These are phyloP conservation scores for Eristalis intricaria DNA, from an alignment of 2,888 invertebrate genomes.

Conservation along the genomic window DNA sequence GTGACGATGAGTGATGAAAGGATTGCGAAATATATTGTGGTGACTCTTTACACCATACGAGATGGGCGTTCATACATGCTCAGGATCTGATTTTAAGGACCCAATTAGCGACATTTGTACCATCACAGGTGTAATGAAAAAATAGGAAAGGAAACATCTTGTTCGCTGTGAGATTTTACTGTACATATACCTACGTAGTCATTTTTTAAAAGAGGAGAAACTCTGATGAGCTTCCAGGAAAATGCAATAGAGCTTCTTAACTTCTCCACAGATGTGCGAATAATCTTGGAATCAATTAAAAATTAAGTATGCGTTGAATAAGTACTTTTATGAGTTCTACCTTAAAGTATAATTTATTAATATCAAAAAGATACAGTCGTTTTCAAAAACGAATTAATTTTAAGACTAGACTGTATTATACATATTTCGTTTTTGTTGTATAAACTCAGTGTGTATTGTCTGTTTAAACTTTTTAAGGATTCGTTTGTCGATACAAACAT, in stretches of 20 bases:
- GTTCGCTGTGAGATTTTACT: background rate
- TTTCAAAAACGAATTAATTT: no score
- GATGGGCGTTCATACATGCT: constrained; percentile 62
- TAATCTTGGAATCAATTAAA: constrained; percentile 63
- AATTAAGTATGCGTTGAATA: constrained; percentile 56
- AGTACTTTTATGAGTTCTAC: constrained; percentile 21
- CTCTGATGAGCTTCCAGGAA: constrained; percentile 45
- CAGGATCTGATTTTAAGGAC: constrained; percentile 73
- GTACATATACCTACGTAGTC: background rate
- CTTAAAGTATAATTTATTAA: background rate
- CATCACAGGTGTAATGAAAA: constrained; percentile 56
- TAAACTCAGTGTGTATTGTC: no score
- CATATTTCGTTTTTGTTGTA: no score
- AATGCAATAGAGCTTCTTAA: constrained; percentile 71
- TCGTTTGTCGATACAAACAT: no score
- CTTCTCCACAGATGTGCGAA: constrained; percentile 62
- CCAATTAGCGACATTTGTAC: constrained; percentile 74
- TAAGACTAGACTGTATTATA: no score
- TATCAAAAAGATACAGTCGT: background rate
- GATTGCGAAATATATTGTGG: constrained; percentile 67
- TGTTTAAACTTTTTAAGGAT: no score
- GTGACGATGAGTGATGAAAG: constrained; percentile 71
- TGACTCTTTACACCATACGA: constrained; percentile 57
- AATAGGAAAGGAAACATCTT: background rate
- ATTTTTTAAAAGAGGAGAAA: constrained; percentile 27